Conservation (phyloP, 2,113 vertebrate species). For the Lophura nycthemera region DNA sequence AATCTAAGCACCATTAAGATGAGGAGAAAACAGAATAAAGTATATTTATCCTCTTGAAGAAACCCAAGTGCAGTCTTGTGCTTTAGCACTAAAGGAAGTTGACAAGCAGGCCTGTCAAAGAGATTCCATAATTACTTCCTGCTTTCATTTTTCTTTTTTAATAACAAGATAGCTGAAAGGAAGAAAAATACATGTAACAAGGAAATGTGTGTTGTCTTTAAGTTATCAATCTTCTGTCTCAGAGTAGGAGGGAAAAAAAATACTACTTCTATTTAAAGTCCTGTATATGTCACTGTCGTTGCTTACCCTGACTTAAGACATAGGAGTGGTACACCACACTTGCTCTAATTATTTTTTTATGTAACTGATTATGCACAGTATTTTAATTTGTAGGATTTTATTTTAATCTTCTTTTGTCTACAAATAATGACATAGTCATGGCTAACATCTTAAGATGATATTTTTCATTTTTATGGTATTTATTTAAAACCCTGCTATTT, state of each 20-base stretch:
- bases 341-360: constrained; percentile 13
- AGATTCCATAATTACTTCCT: constrained; percentile 24
- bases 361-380: neutral
- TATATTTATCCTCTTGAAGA: neutral
- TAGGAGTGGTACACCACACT: neutral
- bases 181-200: neutral
- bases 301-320: neutral
- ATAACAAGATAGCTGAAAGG: neutral
- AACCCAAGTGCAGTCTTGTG: neutral
- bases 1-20: neutral
- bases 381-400: constrained; percentile 10
- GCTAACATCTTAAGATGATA: neutral
- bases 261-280: neutral
- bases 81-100: neutral
- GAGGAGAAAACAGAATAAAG: neutral
- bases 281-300: neutral
- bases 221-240: constrained; percentile 1
- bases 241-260: neutral
- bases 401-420: neutral
- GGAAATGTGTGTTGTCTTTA: neutral
- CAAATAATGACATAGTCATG: neutral
- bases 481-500: constrained; percentile 25
- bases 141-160: constrained; percentile 37
- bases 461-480: constrained; percentile 2
- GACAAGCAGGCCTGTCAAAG: constrained; percentile 6